Conservation (phyloP, 2,797 vertebrate species). For the Lagocephalus sceleratus region DNA sequence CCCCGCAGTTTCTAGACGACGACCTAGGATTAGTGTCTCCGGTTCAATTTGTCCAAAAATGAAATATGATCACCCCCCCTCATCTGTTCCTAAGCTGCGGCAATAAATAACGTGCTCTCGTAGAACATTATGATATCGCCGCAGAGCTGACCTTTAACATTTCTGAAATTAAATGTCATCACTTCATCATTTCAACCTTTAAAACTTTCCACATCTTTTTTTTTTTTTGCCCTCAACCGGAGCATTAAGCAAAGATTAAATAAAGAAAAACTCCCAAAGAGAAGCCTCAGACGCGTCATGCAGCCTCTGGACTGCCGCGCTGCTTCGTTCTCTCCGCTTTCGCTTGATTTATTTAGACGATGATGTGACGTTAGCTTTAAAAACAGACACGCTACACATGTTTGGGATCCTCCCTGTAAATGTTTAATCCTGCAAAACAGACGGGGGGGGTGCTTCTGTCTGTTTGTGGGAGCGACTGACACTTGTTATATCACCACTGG, state of each 20-base stretch:
- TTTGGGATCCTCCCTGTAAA: constrained; percentile 25
- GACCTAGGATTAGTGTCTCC: not conserved
- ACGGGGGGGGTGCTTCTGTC: constrained; percentile 22
- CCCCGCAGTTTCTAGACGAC: not conserved
- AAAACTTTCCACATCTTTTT: not conserved
- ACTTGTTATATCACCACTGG: constrained; percentile 23
- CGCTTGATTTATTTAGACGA: constrained; percentile 29
- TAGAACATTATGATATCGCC: not conserved
- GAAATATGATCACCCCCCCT: not conserved
- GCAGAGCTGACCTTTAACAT: not conserved
- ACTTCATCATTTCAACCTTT: constrained; percentile 1
- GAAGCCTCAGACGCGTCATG: not conserved
- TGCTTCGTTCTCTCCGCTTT: not conserved
- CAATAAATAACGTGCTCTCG: not conserved
- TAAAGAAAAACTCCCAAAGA: not conserved
- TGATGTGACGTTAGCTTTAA: constrained; percentile 25
- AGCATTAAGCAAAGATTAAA: constrained; percentile 4
- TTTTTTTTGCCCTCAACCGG: not conserved
- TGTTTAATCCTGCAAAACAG: constrained; percentile 29
- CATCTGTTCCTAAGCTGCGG: not conserved
- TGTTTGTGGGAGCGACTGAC: constrained; percentile 22
- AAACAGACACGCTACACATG: constrained; percentile 21
- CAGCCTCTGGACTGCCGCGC: not conserved
- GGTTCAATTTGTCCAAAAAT: not conserved
- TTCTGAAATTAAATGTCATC: constrained; percentile 1